Evolutionary conservation across 2,797 vertebrate species (phyloP).

Genomic region (Lagocephalus sceleratus): DNA sequence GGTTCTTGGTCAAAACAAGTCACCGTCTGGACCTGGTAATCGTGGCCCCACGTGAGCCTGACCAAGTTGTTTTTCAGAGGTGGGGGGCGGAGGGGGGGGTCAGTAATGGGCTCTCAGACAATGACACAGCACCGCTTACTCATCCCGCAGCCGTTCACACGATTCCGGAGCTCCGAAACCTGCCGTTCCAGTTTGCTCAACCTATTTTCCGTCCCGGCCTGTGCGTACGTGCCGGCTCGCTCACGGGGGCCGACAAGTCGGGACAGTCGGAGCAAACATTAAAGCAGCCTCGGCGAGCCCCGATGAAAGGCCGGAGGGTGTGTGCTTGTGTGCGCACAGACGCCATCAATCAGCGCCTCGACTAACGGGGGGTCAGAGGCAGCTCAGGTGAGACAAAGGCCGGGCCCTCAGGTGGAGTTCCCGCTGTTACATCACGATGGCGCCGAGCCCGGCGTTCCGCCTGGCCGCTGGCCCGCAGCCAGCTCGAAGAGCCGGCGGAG

Average conservation of each 20-base stretch:
- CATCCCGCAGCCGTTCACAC: constrained; percentile 40
- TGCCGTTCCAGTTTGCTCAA: constrained; percentile 57
- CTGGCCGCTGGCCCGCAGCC: constrained; percentile 63
- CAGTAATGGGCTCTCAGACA: constrained; percentile 54
- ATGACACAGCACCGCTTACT: constrained; percentile 57
- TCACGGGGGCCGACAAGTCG: constrained; percentile 56
- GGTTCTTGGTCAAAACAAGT: no score
- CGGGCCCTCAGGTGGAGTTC: constrained; percentile 55
- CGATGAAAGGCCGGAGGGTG: constrained; percentile 62
- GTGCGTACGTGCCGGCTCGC: constrained; percentile 18
- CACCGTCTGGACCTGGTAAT: constrained; percentile 46
- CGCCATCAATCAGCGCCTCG: constrained; percentile 54
- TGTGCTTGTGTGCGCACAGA: constrained; percentile 45
- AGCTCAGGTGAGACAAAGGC: constrained; percentile 51
- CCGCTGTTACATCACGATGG: constrained; percentile 63
- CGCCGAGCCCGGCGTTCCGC: constrained; percentile 44
- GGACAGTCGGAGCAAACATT: constrained; percentile 52
- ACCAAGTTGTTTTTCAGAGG: constrained; percentile 47
- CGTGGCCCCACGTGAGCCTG: constrained; percentile 34
- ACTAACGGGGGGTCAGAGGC: constrained; percentile 52
- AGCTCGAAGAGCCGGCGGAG: constrained; percentile 54
- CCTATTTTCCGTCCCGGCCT: constrained; percentile 44
- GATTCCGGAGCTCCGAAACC: constrained; percentile 40
- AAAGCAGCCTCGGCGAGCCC: constrained; percentile 32
- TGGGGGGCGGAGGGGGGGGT: constrained; percentile 55